These are phyloP conservation scores for Oplegnathus fasciatus DNA, from an alignment of 2,113 vertebrate species.

Conservation along the genomic window DNA sequence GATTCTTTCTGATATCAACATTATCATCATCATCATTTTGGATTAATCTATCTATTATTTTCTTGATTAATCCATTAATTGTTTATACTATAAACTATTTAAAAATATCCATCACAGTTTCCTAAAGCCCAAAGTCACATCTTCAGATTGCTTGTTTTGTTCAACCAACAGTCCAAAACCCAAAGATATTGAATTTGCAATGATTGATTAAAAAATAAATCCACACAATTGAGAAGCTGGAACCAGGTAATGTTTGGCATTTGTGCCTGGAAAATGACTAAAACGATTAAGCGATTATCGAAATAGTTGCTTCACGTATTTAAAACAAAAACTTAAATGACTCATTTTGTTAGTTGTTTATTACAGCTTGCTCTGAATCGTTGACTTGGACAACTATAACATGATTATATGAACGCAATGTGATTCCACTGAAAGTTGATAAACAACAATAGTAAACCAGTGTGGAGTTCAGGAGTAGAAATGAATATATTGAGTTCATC, in stretches of 20 bases:
- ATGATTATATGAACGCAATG: neutral
- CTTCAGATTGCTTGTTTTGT: neutral
- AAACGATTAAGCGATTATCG: neutral
- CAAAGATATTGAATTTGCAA: neutral
- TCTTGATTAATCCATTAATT: neutral
- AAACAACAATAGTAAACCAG: no score
- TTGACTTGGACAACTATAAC: no score
- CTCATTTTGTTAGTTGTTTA: neutral
- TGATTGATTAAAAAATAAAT: no score
- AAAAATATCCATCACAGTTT: neutral
- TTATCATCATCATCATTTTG: neutral
- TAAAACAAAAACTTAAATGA: no score
- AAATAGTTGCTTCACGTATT: neutral
- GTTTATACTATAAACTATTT: neutral
- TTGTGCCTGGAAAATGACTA: no score
- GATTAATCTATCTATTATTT: neutral
- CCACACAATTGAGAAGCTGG: neutral
- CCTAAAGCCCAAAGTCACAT: neutral
- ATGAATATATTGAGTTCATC: neutral
- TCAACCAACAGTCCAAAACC: neutral
- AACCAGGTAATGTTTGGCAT: neutral
- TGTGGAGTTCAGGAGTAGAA: neutral
- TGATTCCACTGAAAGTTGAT: neutral
- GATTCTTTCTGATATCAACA: neutral
- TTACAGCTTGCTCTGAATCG: neutral